phyloP scores from a whole-genome alignment of 2,888 invertebrate species.

The Scaptodrosophila latifasciaeformis region DNA sequence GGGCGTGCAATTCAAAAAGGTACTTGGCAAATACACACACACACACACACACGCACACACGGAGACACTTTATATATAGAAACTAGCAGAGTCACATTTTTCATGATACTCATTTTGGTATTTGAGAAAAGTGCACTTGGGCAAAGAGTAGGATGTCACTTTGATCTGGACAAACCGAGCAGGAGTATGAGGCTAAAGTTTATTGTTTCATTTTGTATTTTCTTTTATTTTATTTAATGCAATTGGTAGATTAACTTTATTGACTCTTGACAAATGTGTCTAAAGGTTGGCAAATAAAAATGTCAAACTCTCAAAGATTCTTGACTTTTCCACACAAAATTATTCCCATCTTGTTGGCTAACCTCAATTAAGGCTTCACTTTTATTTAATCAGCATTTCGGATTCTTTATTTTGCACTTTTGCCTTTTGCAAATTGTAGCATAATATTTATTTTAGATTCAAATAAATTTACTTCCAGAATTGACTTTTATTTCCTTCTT shows the following conservation, averaged over 20 bases:
- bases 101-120: too few relatives aligned
- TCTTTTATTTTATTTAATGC: neutral
- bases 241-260: too few relatives aligned
- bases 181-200: conserved; percentile 32
- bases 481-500: too few relatives aligned
- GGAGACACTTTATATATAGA: too few relatives aligned
- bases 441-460: conserved; percentile 42
- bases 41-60: neutral
- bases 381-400: conserved; percentile 29
- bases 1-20: neutral
- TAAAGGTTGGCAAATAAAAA: too few relatives aligned
- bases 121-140: conserved; percentile 45
- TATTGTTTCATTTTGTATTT: conserved; percentile 24
- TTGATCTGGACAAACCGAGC: conserved; percentile 41
- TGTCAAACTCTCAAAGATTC: too few relatives aligned
- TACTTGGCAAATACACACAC: neutral
- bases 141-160: conserved; percentile 39
- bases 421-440: conserved; percentile 25
- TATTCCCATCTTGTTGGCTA: too few relatives aligned
- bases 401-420: conserved; percentile 44
- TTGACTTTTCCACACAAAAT: too few relatives aligned
- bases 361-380: too few relatives aligned
- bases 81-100: too few relatives aligned
- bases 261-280: too few relatives aligned
- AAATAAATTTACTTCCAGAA: too few relatives aligned